Conservation (phyloP, 2,888 invertebrate genomes). For the Oligia latruncula region DNA sequence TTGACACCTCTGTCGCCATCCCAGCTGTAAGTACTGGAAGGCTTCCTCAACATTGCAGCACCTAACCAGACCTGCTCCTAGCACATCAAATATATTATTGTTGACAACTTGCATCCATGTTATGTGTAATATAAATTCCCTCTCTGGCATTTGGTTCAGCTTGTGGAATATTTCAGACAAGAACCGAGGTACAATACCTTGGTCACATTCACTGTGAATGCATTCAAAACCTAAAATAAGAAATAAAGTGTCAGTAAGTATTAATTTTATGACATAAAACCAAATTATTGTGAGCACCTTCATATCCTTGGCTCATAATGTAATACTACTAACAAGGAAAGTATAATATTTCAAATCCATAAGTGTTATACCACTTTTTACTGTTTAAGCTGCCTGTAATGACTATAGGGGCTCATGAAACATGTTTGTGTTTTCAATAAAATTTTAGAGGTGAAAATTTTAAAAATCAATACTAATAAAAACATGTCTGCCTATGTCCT, state of each 20-base stretch:
- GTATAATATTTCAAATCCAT: neutral
- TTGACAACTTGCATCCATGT: conserved; percentile 94
- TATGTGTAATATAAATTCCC: conserved; percentile 92
- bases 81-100: conserved; percentile 91
- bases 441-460: neutral
- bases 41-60: conserved; percentile 93
- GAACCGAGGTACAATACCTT: conserved; percentile 93
- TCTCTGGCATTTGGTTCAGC: conserved; percentile 91
- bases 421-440: neutral
- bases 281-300: neutral
- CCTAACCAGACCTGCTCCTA: conserved; percentile 89
- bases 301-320: neutral
- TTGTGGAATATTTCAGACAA: conserved; percentile 93
- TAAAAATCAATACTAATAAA: conserved; percentile 7
- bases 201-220: conserved; percentile 92
- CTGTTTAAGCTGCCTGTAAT: neutral
- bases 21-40: conserved; percentile 92
- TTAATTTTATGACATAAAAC: neutral
- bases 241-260: neutral
- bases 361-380: neutral
- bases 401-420: neutral
- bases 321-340: neutral
- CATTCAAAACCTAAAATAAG: conserved; percentile 86
- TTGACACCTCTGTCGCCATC: conserved; percentile 90
- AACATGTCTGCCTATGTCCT: conserved; percentile 60